These are phyloP conservation scores for Pseudomyrmex pallidus DNA, from an alignment of 1,140 invertebrate genomes.

Conservation along the genomic window DNA sequence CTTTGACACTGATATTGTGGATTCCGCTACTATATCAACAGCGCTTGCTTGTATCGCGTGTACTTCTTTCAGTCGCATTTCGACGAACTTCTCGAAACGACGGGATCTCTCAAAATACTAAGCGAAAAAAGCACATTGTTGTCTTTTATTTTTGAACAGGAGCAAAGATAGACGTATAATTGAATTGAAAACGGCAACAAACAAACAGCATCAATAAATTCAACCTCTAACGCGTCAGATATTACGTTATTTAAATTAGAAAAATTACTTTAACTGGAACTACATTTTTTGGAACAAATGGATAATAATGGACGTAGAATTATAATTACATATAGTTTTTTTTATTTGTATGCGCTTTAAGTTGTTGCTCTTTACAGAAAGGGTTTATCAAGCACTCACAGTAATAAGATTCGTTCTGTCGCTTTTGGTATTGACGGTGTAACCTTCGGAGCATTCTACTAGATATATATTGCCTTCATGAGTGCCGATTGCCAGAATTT, in stretches of 20 bases:
- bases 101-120: constrained; percentile 78
- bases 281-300: neutral
- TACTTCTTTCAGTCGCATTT: constrained; percentile 77
- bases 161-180: constrained; percentile 15
- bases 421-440: constrained; percentile 91
- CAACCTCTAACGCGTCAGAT: neutral
- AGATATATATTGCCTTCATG: constrained; percentile 93
- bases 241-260: neutral
- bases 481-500: constrained; percentile 92
- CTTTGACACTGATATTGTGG: constrained; percentile 13
- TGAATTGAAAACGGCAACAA: neutral
- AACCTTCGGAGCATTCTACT: constrained; percentile 92
- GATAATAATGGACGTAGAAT: neutral
- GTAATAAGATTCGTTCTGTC: constrained; percentile 92
- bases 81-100: constrained; percentile 76
- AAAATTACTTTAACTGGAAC: neutral
- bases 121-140: neutral
- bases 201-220: neutral
- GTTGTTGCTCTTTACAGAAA: neutral
- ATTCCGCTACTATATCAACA: constrained; percentile 2
- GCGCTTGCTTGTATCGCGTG: constrained; percentile 42
- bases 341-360: neutral
- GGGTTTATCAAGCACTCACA: constrained; percentile 83
- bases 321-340: neutral
- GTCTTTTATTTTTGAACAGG: constrained; percentile 2